phyloP scores from a whole-genome alignment of 2,797 vertebrate species.

The Clamator glandarius region DNA sequence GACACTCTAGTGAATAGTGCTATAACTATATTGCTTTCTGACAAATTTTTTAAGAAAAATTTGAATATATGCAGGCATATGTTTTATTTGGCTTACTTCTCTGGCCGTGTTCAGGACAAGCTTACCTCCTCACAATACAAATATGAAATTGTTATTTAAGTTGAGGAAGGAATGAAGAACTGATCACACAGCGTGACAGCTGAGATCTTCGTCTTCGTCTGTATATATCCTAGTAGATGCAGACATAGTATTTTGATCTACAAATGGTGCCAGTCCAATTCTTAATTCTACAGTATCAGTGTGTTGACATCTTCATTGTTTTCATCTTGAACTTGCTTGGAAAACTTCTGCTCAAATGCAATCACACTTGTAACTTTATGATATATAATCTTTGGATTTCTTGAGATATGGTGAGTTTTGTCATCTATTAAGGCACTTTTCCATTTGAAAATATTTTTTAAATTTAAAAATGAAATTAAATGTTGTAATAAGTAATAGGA shows the following conservation, averaged over 20 bases:
- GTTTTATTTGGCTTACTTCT: conserved; percentile 52
- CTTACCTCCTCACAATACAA: conserved; percentile 40
- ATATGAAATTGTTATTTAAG: conserved; percentile 49
- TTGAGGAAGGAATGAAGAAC: conserved; percentile 67
- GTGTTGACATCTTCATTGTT: conserved; percentile 63
- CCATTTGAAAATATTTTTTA: conserved; percentile 67
- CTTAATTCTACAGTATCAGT: conserved; percentile 71
- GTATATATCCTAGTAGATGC: conserved; percentile 65
- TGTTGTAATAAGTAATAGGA: conserved; percentile 66
- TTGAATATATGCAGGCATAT: conserved; percentile 26
- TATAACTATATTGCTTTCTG: conserved; percentile 45
- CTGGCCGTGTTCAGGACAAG: conserved; percentile 43
- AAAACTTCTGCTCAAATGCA: conserved; percentile 65
- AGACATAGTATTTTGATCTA: conserved; percentile 69
- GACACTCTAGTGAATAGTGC: conserved; percentile 24
- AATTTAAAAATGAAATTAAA: conserved; percentile 43
- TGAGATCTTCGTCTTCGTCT: conserved; percentile 70
- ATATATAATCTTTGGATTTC: conserved; percentile 54
- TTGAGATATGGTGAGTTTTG: conserved; percentile 58
- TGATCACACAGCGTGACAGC: conserved; percentile 54
- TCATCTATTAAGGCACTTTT: conserved; percentile 60
- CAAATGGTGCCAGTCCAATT: conserved; percentile 60
- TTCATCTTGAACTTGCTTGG: conserved; percentile 67
- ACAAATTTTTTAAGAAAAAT: not conserved
- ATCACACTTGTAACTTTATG: conserved; percentile 67